Conservation (phyloP, 2,888 invertebrate genomes). For the Chromoteleia sp. region DNA sequence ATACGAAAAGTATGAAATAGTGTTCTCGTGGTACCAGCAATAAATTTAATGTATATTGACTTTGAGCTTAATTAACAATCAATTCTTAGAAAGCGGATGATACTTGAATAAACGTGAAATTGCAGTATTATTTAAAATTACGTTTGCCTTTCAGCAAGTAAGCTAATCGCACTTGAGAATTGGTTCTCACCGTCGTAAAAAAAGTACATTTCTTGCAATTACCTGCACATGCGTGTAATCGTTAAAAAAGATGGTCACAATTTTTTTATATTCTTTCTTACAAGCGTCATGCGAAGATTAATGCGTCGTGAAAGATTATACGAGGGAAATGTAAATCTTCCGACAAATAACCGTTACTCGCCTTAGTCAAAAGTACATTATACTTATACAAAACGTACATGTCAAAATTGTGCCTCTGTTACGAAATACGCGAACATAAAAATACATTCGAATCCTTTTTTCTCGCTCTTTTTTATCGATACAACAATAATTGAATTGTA, state of each 20-base stretch:
- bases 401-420: conserved; percentile 18
- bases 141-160: conserved; percentile 26
- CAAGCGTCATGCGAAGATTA: conserved; percentile 48
- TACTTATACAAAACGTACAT: neutral
- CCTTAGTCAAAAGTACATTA: conserved; percentile 36
- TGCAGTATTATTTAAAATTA: conserved; percentile 16
- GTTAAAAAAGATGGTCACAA: conserved; percentile 29
- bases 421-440: neutral
- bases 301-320: conserved; percentile 49
- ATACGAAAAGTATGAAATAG: no score
- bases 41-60: no score
- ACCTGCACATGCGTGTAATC: conserved; percentile 43
- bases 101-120: conserved; percentile 17
- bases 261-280: conserved; percentile 25
- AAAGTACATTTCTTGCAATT: conserved; percentile 39
- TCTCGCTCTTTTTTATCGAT: no score
- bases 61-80: neutral
- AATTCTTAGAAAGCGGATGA: conserved; percentile 4
- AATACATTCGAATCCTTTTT: neutral
- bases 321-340: conserved; percentile 51
- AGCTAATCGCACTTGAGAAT: conserved; percentile 26
- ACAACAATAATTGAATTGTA: no score
- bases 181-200: conserved; percentile 31
- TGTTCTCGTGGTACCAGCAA: no score
- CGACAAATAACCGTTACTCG: conserved; percentile 43